phyloP scores from a whole-genome alignment of 2,888 invertebrate species.

The Xanthostigma xanthostigma region DNA sequence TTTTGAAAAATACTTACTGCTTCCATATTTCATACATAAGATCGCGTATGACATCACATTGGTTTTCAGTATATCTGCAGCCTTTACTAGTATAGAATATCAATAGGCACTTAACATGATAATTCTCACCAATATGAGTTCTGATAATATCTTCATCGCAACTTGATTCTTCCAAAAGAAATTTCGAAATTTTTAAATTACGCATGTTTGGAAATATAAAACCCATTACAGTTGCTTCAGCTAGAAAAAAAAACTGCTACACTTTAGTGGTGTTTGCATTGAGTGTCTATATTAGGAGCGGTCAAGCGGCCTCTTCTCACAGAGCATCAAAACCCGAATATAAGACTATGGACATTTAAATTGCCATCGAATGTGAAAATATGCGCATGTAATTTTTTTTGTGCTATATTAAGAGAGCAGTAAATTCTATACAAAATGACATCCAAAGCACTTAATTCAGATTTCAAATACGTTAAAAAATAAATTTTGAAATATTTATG shows the following conservation, averaged over 20 bases:
- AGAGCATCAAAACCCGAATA: no score
- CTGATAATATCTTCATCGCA: background rate
- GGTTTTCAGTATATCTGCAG: background rate
- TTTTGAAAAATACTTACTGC: background rate
- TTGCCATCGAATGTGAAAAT: no score
- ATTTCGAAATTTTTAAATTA: constrained; percentile 2
- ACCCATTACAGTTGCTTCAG: background rate
- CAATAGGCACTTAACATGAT: constrained; percentile 2
- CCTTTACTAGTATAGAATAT: background rate
- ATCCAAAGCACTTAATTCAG: no score
- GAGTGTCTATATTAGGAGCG: background rate
- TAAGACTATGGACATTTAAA: no score
- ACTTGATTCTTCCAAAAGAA: background rate
- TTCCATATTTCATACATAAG: background rate
- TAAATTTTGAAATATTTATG: no score
- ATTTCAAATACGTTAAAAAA: no score
- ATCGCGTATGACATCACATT: background rate
- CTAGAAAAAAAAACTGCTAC: background rate
- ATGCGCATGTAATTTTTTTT: background rate
- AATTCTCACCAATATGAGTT: constrained; percentile 1
- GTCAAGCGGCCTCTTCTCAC: background rate
- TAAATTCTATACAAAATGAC: background rate
- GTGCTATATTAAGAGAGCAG: background rate
- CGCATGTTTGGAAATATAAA: constrained; percentile 1
- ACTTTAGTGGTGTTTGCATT: background rate